Evolutionary conservation across 2,113 vertebrate genomes (phyloP), one percentile per base, ranked within the genome.

Genomic region (Okapia johnstoni): DNA sequence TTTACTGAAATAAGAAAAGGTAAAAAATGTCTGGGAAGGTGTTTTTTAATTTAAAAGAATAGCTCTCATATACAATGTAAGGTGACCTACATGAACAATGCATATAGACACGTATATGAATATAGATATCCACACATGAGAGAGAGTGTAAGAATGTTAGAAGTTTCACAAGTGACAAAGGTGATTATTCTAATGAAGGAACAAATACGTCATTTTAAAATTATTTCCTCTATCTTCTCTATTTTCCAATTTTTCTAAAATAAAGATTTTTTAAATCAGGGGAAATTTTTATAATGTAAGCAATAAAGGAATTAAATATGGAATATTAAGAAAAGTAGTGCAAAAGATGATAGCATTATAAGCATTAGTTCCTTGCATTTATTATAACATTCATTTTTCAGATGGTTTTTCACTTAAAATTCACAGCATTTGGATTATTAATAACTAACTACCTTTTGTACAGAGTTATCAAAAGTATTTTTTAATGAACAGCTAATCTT

Each of bases 401-500:
- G 50, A 86, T 85, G 58, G 40, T 1, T 96, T 94, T 94, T 55
- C 66, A 89, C 92, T 40, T 91, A 92, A 88, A 91, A 40, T 77
- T 94, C 58, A 87, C 26, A 85, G 61, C 50, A 63, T 79, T 97
- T 57, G 84, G 70, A 58, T 97, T 94, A 92, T 93, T 96, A 95
- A 95, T 89, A 98, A 84, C 33, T 70, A 83, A 61, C 33, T 57
- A 83, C 26, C 30, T 86, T 76, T 95, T 85, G 25, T 57, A 94
- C 16, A 87, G 25, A 96, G 94, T 92, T 95, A 95, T 96, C 90
- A 86, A 85, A 96, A 89, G 66, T 89, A 79, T 58, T 97, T 97
- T 96, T 93, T 86, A 97, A 95, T 94, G 90, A 96, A 77, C 52
- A 97, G 43, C 52, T 89, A 92, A 96, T 97, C 30, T 76, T 91